Evolutionary conservation across 1,140 invertebrate genomes (phyloP).

Genomic region (Eriosoma lanigerum): DNA sequence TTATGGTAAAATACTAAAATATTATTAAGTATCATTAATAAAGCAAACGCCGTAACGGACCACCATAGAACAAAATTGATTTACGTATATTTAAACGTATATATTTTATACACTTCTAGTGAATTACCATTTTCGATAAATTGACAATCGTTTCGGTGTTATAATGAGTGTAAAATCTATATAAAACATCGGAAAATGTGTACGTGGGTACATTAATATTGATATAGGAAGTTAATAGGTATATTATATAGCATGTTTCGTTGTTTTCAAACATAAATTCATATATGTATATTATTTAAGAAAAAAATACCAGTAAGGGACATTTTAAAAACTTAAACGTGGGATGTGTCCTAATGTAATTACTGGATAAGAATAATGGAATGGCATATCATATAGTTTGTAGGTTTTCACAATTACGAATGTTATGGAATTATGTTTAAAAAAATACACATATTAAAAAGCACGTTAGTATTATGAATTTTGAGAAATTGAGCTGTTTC

Average conservation of each 20-base stretch:
- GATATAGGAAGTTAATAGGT: background rate
- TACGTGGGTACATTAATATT: slow-evolving; percentile 31
- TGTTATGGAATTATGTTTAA: background rate
- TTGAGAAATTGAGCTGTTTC: too few species aligned
- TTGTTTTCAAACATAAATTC: slow-evolving; percentile 3
- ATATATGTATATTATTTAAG: background rate
- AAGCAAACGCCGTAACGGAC: background rate
- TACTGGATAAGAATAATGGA: slow-evolving; percentile 21
- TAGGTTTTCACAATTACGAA: slow-evolving; percentile 15
- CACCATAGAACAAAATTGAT: slow-evolving; percentile 12
- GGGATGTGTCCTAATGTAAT: slow-evolving; percentile 22
- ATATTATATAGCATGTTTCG: background rate
- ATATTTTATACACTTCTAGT: background rate
- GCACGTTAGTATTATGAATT: too few species aligned
- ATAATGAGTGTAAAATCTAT: background rate
- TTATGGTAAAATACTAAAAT: too few species aligned
- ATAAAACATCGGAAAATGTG: background rate
- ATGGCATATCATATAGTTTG: background rate
- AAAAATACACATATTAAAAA: too few species aligned
- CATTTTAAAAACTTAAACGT: slow-evolving; percentile 16
- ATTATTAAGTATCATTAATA: background rate
- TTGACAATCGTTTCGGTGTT: slow-evolving; percentile 12
- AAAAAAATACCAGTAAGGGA: background rate
- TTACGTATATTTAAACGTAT: background rate
- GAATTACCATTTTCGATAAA: slow-evolving; percentile 18